A percentile compares a stretch with the other conserved stretches of the same genome.
Conservation (phyloP, 2,113 vertebrate species). For the Columba janthina region DNA sequence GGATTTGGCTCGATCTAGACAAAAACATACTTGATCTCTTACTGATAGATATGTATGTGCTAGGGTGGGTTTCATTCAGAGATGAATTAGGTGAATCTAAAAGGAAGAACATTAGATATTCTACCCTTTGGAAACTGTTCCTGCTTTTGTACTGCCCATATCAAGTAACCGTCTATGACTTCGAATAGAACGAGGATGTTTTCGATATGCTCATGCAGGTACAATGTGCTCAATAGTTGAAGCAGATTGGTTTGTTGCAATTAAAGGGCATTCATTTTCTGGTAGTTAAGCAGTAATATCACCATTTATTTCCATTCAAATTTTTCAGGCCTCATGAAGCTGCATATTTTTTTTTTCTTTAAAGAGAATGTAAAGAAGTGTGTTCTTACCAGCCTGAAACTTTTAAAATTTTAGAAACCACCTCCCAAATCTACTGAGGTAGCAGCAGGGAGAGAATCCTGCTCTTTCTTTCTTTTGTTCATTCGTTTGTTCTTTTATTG, state of each 20-base stretch:
- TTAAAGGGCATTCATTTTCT: background rate
- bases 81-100: background rate
- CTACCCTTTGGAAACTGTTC: background rate
- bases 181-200: background rate
- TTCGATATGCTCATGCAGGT: background rate
- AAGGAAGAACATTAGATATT: background rate
- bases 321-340: background rate
- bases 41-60: background rate
- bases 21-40: background rate
- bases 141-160: background rate
- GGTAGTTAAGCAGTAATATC: background rate
- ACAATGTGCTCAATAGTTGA: background rate
- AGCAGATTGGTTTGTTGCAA: background rate
- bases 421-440: background rate
- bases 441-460: background rate
- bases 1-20: background rate
- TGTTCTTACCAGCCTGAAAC: background rate
- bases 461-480: background rate
- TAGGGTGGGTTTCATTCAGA: background rate
- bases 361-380: background rate
- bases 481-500: background rate
- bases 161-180: background rate
- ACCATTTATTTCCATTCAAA: slow-evolving; percentile 13
- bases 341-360: background rate
- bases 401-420: slow-evolving; percentile 6